Evolutionary conservation across 1,140 invertebrate genomes (phyloP), one percentile per base, ranked within the genome.

Genomic region (Augochlora pura): DNA sequence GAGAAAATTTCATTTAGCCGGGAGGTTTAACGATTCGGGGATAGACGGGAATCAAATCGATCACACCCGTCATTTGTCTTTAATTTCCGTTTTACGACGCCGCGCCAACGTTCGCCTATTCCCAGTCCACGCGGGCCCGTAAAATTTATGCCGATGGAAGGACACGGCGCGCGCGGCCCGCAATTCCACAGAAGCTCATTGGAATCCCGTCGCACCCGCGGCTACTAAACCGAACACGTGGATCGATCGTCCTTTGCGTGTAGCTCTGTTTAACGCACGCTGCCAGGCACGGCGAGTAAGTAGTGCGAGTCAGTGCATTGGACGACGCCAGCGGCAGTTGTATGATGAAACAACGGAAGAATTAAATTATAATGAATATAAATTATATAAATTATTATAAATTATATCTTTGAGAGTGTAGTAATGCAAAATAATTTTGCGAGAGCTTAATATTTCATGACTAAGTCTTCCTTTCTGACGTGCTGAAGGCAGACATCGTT

Each of bases 81-180:
- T 38, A 6, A 64, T 64, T 23, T 64, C 42, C 59, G 7, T 77
- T 72, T 72, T 23, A 64, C 60, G 18, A 54, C 32, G 16, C n/a
- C 12, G 49, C 39, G n/a, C n/a, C n/a, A n/a, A n/a, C n/a, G 39
- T 38, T 77, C 25, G 21, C 10, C 2, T 25, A 16, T 38, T 27
- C 18, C 21, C 16, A 60, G 16, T 18, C 9, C 25, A 25, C 18
- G 12, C 8, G 21, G 5, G 25, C 49, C 49, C 16, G 72, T 78
- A 72, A 78, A 72, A 42, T 64, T 42, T 3, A 12, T 3, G 18
- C 16, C 42, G 38, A 49, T 21, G 27, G 21, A 32, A 6, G 42
- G 21, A 52, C 49, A 14, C 49, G 7, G 16, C 18, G 23, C 18
- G 23, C n/a, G n/a, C 38, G 23, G 52, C 46, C 42, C 10, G n/a